Evolutionary conservation across 1,140 invertebrate genomes (phyloP).

Genomic region (Leptinotarsa texana): DNA sequence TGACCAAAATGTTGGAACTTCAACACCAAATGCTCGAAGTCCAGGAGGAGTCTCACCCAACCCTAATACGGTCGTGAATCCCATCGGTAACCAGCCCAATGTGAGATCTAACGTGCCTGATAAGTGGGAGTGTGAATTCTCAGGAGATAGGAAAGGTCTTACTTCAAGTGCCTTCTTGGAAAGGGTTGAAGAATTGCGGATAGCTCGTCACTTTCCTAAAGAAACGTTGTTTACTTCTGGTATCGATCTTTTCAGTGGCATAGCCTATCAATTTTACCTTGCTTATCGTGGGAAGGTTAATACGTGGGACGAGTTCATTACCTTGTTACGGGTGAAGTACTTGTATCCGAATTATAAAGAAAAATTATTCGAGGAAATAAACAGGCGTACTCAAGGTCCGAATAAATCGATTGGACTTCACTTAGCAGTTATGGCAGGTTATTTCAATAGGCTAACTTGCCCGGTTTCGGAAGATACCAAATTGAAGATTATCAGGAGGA

Average conservation of each 20-base stretch:
- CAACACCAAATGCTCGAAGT: background rate
- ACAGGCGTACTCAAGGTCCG: background rate
- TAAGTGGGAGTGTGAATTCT: conserved; percentile 29
- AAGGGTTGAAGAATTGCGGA: background rate
- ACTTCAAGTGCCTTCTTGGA: background rate
- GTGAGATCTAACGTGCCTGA: background rate
- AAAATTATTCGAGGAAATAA: background rate
- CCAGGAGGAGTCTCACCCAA: background rate
- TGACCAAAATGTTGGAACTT: background rate
- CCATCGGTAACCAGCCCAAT: background rate
- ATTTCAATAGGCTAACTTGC: background rate
- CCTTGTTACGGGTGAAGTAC: no score
- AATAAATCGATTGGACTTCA: background rate
- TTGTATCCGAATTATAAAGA: no score
- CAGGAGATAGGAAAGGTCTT: background rate
- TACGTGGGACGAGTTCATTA: no score
- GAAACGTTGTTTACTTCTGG: background rate
- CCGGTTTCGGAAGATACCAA: background rate
- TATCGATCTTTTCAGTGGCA: background rate
- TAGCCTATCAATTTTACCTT: no score
- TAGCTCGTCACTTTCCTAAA: background rate
- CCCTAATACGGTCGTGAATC: background rate
- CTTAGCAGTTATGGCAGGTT: background rate
- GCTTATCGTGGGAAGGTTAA: no score
- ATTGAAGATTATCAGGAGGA: background rate